Conservation (phyloP, 1,140 invertebrate genomes). For the Leptinotarsa undecemlineata region DNA sequence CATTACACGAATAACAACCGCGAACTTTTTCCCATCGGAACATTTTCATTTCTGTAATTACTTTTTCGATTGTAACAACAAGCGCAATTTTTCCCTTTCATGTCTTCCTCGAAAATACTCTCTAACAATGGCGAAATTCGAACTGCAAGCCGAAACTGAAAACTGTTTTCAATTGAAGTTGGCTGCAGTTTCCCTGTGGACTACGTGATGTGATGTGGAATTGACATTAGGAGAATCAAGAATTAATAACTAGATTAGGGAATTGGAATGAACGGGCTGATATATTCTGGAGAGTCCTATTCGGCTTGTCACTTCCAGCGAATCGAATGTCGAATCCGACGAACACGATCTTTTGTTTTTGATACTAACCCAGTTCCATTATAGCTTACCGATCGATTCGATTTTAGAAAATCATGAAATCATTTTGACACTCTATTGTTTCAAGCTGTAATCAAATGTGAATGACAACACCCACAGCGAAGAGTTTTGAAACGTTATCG, state of each 20-base stretch:
- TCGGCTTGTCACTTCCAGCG: neutral
- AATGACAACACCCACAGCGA: no score
- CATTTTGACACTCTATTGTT: no score
- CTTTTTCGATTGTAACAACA: neutral
- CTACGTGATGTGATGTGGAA: conserved; percentile 5
- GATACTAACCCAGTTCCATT: neutral
- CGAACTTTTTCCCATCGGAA: no score
- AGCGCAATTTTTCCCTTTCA: neutral
- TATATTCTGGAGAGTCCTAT: neutral
- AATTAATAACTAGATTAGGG: conserved; percentile 8
- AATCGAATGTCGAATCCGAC: neutral
- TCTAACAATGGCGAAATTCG: neutral
- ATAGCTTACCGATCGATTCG: no score
- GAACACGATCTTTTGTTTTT: neutral
- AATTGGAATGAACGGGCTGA: neutral
- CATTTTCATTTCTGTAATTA: no score
- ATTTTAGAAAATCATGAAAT: no score
- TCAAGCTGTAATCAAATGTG: no score
- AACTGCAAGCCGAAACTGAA: neutral
- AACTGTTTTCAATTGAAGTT: conserved; percentile 4
- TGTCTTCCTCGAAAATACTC: neutral
- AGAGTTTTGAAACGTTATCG: no score
- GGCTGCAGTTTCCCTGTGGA: neutral
- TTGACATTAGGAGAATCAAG: conserved; percentile 2
- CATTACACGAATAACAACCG: no score